Conservation (phyloP, 1,140 invertebrate species). For the Scylla paramamosain region DNA sequence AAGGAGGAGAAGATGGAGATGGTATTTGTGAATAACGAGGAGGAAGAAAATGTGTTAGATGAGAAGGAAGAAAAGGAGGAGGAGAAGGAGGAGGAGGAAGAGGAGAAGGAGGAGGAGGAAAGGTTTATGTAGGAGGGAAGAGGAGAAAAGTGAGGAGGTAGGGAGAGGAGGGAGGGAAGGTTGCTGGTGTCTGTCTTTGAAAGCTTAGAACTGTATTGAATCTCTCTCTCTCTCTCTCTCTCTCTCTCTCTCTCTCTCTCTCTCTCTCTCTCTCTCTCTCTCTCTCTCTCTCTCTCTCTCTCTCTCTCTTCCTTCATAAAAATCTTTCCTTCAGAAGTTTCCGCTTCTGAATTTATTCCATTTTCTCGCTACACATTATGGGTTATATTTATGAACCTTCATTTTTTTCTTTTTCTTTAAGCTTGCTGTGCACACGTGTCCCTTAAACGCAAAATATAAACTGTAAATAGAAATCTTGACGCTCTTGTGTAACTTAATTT, state of each 20-base stretch:
- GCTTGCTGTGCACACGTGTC: not conserved
- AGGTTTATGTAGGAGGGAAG: no score
- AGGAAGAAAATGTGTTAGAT: no score
- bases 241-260: slow-evolving; percentile 46
- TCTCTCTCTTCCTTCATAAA: not conserved
- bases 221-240: slow-evolving; percentile 48
- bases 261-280: slow-evolving; percentile 41
- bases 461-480: no score
- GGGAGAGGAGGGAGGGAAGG: no score
- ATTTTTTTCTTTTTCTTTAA: not conserved
- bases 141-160: no score
- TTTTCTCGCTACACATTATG: not conserved
- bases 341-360: not conserved
- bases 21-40: not conserved
- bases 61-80: not conserved
- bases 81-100: no score
- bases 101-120: no score
- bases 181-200: not conserved
- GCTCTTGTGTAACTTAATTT: no score
- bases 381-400: not conserved
- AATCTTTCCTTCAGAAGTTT: not conserved
- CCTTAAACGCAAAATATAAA: not conserved
- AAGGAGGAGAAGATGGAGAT: not conserved
- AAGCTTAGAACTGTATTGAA: not conserved
- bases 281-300: slow-evolving; percentile 41